A percentile compares a stretch with the other conserved stretches of the same genome.
phyloP scores from a whole-genome alignment of 92 coral and sea anemone genomes.

The Actinernus sp. region DNA sequence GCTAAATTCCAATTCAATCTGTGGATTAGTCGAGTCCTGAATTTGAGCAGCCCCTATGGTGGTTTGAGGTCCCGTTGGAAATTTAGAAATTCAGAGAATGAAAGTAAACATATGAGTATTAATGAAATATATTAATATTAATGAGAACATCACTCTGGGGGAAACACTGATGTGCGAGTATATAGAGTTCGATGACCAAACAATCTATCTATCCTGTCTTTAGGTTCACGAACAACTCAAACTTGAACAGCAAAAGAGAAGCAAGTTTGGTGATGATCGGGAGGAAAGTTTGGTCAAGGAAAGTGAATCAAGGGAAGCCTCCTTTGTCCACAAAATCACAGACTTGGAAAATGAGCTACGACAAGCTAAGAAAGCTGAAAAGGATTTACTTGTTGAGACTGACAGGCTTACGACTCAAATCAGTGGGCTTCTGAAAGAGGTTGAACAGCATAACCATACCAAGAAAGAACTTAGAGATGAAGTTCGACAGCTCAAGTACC shows the following conservation, averaged over 20 bases:
- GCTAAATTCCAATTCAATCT: too few species aligned
- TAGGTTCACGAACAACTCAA: slow-evolving; percentile 93
- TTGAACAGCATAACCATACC: slow-evolving; percentile 78
- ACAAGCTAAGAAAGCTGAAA: slow-evolving; percentile 86
- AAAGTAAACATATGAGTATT: too few species aligned
- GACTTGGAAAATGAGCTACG: slow-evolving; percentile 93
- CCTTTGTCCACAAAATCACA: slow-evolving; percentile 83
- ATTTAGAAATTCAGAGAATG: too few species aligned
- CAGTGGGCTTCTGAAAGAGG: slow-evolving; percentile 79
- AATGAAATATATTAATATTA: too few species aligned
- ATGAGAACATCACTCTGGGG: too few species aligned
- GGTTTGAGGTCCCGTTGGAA: too few species aligned
- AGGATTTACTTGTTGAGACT: slow-evolving; percentile 77
- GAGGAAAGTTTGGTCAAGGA: slow-evolving; percentile 94
- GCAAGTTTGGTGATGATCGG: slow-evolving; percentile 95
- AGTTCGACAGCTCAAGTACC: slow-evolving; percentile 82
- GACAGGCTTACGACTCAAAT: slow-evolving; percentile 84
- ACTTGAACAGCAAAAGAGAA: slow-evolving; percentile 94
- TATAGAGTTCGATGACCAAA: too few species aligned
- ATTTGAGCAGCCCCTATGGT: too few species aligned
- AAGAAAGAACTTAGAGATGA: slow-evolving; percentile 85
- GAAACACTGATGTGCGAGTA: too few species aligned
- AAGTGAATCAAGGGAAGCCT: slow-evolving; percentile 97
- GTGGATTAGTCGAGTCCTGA: too few species aligned
- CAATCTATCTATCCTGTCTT: not conserved